Base-by-base conservation (phyloP, 2,888 invertebrate genomes). In the Drosophila gaucha region DNA sequence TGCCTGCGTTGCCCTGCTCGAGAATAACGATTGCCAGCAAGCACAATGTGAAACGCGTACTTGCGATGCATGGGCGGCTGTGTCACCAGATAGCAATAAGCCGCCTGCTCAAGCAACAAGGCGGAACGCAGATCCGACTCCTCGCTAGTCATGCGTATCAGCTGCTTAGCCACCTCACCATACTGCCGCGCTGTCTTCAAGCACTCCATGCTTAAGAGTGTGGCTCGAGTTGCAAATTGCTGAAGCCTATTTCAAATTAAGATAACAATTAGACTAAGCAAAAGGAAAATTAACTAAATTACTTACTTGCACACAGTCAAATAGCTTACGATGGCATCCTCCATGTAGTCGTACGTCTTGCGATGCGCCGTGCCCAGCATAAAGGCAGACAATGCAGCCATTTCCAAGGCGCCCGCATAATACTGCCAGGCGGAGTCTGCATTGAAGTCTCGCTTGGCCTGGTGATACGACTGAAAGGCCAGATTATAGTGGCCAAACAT, bases 401-500 rank as follows among this genome's bases (percentile, higher is more conserved):
- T 98, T 93, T 98, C 98, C 47, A 98, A 92, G 5, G 99, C 98
- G 9, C 99, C 98, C 0, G 99, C 98, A 92, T 97, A 98, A 91
- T 99, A 97, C 26, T 98, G 93, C 98, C 98, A 99, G 0, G 99
- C 99, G 77, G 98, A 97, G 91, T 99, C 99, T 1, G 96, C 96
- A 89, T 96, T 97, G 91, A 99, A 99, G 91, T 99, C 99, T 52
- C 98, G 94, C 92, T 99, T 99, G n/a, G 98, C 97, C 38, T 96
- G 95, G 92, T 99, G 98, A 92, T 99, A 99, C 0, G 97, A 95
- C 90, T 91, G 74, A 92, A 97, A 98, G 6, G 99, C 98, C 75
- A 97, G 93, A 74, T 95, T 95, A 92, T 98, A 98, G 89, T 98
- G 96, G 3, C 98, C 97, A 91, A 99, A 98, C 94, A 99, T 95